Base-by-base conservation (phyloP, 23 tunicate genomes). In the Halocynthia roretzi region DNA sequence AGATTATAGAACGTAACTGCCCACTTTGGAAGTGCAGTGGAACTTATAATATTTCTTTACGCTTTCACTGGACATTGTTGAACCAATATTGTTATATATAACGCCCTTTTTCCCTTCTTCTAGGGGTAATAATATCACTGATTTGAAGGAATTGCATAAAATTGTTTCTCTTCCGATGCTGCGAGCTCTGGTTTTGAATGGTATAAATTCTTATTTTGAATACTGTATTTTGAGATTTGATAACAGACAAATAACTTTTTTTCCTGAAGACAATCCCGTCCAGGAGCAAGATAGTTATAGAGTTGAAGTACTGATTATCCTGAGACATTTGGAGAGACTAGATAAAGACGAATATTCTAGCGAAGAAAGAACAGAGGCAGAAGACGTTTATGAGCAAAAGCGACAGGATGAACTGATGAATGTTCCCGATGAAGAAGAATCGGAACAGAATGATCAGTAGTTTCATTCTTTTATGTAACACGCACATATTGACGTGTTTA, bases 341-440 rank as follows among this genome's bases (percentile, higher is more conserved):
- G 98, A 92, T 61, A 92, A 92, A 62, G 98, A 92, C 19, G 87
- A 86, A 49, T 92, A 80, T 81, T 51, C 85, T 10, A 87, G 88
- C 17, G 98, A 92, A 15, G 98, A 92, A 50, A 61, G 98, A 51
- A 82, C 84, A 62, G 98, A 92, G 14, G 98, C 98, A 22, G 98
- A 92, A 85, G 98, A 92, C 76, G 51, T 92, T 18, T 82, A 86
- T 61, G 90, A 86, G 67, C 92, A 86, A 55, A 53, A 92, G 52
- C 82, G 86, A 70, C 92, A 86, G 63, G 97, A 91, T 48, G 97
- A 85, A 56, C 58, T 85, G 77, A 77, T 67, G 57, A 70, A 72
- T 10, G 76, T 76, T 18, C 84, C 85, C 6, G 77, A 81, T 54
- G 86, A 62, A 54, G 88, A 76, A 68, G 81, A 56, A 10, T 76